phyloP scores from a whole-genome alignment of 2,797 vertebrate genomes.

The Helicolenus hilgendorfi region DNA sequence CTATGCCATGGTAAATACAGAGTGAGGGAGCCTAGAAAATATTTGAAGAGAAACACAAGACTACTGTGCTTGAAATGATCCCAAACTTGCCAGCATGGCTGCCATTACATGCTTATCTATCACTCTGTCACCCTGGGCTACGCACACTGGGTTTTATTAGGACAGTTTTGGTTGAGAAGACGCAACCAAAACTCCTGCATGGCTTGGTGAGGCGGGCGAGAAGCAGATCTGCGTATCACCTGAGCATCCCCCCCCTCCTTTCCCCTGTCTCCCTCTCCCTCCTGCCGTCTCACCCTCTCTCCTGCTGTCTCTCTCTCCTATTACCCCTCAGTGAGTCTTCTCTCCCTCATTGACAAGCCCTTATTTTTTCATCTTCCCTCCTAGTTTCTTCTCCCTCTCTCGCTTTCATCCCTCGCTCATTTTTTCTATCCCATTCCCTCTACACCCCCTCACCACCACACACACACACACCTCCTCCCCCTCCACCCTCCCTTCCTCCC shows the following conservation, averaged over 20 bases:
- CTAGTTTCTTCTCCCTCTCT: conserved; percentile 49
- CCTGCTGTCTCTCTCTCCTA: conserved; percentile 32
- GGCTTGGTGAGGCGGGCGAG: conserved; percentile 61
- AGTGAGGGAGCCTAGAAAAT: conserved; percentile 18
- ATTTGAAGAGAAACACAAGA: conserved; percentile 54
- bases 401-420: conserved; percentile 67
- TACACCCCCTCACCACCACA: not conserved
- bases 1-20: conserved; percentile 32
- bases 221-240: conserved; percentile 67
- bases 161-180: conserved; percentile 74
- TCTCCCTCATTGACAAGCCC: conserved; percentile 67
- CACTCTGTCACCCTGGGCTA: conserved; percentile 60
- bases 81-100: conserved; percentile 67
- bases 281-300: conserved; percentile 29
- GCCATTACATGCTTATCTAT: conserved; percentile 75
- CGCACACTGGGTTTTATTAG: conserved; percentile 71
- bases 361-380: conserved; percentile 69
- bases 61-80: conserved; percentile 70
- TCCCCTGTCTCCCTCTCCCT: not conserved
- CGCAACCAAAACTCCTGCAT: conserved; percentile 65
- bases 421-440: conserved; percentile 57
- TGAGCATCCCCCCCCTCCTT: conserved; percentile 20
- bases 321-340: conserved; percentile 53
- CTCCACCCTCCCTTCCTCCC: conserved; percentile 8
- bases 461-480: not conserved